Percentiles rank a stretch among this genome's conserved stretches.
These are phyloP conservation scores for Phylloscopus trochiloides DNA, from an alignment of 2,113 vertebrate species.

Conservation along the genomic window DNA sequence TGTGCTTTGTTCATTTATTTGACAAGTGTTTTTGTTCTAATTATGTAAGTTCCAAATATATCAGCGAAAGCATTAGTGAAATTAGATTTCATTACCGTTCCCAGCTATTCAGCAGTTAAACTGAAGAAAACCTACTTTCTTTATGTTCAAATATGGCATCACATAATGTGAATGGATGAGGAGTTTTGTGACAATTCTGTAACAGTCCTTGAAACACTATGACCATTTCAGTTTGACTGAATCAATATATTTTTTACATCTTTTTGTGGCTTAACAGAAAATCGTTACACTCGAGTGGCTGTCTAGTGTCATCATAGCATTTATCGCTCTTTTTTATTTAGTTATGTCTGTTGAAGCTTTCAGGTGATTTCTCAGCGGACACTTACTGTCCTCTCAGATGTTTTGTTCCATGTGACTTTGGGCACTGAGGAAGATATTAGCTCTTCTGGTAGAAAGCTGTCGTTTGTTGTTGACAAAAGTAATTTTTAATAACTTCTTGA, in stretches of 20 bases:
- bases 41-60: slow-evolving; percentile 52
- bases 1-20: slow-evolving; percentile 43
- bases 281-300: neutral
- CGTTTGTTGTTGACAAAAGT: neutral
- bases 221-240: neutral
- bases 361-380: neutral
- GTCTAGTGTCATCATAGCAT: neutral
- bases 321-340: neutral
- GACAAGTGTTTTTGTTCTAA: slow-evolving; percentile 48
- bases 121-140: neutral
- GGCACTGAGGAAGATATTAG: neutral
- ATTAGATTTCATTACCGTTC: slow-evolving; percentile 8
- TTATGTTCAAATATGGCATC: neutral
- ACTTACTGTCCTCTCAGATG: neutral
- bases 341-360: neutral
- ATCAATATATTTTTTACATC: neutral
- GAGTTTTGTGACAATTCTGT: neutral
- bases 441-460: neutral
- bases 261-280: neutral
- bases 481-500: neutral
- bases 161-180: neutral
- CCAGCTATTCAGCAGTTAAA: neutral
- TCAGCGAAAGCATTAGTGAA: slow-evolving; percentile 4
- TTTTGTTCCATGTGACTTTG: neutral
- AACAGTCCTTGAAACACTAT: neutral